Percentiles rank a stretch among this genome's conserved stretches.
Evolutionary conservation across 2,888 invertebrate species (phyloP).

Genomic region (Autographa gamma): DNA sequence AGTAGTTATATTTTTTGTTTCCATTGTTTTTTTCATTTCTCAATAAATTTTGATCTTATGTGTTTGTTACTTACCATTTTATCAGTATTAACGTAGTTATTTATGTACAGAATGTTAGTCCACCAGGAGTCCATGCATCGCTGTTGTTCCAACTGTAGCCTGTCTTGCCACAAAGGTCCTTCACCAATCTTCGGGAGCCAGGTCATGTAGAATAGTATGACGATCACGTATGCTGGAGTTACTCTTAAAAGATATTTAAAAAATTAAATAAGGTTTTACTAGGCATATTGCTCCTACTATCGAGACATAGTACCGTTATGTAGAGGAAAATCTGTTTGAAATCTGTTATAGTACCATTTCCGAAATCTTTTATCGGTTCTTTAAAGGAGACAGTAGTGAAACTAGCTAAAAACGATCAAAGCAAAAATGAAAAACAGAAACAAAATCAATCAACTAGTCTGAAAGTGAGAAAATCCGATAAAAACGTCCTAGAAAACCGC

Average conservation of each 20-base stretch:
- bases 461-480: slow-evolving; percentile 8
- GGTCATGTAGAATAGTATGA: slow-evolving; percentile 93
- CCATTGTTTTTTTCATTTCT: too few species aligned
- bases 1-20: too few species aligned
- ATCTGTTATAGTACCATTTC: background rate
- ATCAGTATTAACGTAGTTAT: slow-evolving; percentile 92
- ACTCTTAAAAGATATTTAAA: slow-evolving; percentile 80
- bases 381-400: background rate
- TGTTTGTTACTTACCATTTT: slow-evolving; percentile 89
- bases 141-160: slow-evolving; percentile 88
- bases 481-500: slow-evolving; percentile 12
- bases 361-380: background rate
- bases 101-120: slow-evolving; percentile 92
- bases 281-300: background rate
- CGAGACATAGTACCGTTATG: too few species aligned
- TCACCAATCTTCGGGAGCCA: slow-evolving; percentile 91
- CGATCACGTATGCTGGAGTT: slow-evolving; percentile 92
- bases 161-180: slow-evolving; percentile 93
- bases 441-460: background rate
- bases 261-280: background rate
- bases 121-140: slow-evolving; percentile 92
- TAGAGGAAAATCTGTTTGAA: too few species aligned
- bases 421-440: background rate
- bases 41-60: too few species aligned
- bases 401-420: background rate